These are phyloP conservation scores for Nipponia nippon DNA, from an alignment of 2,113 vertebrate species.

Conservation along the genomic window DNA sequence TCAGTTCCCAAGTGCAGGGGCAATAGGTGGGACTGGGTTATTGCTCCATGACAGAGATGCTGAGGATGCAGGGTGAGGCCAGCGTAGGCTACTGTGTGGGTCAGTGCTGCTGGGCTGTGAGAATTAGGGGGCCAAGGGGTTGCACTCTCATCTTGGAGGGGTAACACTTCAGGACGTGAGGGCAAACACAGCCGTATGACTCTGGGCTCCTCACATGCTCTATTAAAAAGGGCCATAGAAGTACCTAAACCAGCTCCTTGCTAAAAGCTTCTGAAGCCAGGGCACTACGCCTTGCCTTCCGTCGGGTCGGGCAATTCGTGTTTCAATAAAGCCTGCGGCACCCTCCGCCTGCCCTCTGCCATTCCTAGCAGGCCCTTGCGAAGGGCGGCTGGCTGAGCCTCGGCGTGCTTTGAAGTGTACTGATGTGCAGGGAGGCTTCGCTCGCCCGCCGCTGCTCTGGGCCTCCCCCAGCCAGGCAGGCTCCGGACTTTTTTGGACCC, in stretches of 20 bases:
- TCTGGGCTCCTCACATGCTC: rapidly evolving
- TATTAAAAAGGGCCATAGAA: neutral
- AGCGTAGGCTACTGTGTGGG: neutral
- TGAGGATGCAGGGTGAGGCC: neutral
- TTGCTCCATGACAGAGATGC: rapidly evolving
- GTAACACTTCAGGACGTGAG: neutral
- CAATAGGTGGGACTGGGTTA: neutral
- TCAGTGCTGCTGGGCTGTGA: neutral
- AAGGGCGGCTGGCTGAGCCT: neutral
- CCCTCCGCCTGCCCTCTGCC: neutral
- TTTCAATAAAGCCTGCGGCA: neutral
- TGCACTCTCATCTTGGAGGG: neutral
- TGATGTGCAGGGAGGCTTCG: neutral
- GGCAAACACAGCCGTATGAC: neutral
- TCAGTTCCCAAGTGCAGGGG: neutral
- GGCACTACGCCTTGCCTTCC: neutral
- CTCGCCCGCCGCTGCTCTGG: neutral
- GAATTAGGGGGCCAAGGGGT: neutral
- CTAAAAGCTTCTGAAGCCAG: neutral
- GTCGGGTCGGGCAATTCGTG: rapidly evolving
- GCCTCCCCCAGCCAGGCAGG: neutral
- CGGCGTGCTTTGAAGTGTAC: neutral
- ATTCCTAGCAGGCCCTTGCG: neutral
- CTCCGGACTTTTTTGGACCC: neutral
- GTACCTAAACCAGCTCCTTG: neutral